Base-by-base conservation (phyloP, 2,888 invertebrate species). In the Noctua fimbriata region DNA sequence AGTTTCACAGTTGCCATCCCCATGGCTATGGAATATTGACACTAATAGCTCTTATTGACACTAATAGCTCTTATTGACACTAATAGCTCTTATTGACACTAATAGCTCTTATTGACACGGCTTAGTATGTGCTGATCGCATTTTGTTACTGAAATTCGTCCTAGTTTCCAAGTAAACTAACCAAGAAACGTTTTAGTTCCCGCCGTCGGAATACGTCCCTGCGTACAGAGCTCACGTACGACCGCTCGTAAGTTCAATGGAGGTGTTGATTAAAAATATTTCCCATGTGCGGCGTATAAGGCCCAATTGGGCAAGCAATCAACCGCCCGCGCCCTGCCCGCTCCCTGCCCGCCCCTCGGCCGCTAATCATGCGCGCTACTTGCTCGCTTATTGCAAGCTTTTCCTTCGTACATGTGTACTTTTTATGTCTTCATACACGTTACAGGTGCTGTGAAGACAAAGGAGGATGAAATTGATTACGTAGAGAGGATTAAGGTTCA, bases 211-310 rank as follows among this genome's bases (percentile, higher is more conserved):
- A 90, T 96, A 81, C 96, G 92, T 86, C 93, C 94, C 97, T 95
- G 96, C 80, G 79, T 86, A 83, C 89, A 90, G 93, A 94, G 96
- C 96, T 96, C 97, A 96, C 97, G 96, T 96, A 96, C 96, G 95
- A 95, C 95, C 96, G 96, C 97, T 97, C 97, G 97, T 97, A 97
- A 97, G 97, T 97, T 97, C 96, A 97, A 97, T 97, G 97, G 97
- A 97, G 97, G 97, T 97, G 97, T 97, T 97, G 97, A 97, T 97
- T 97, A 97, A 97, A 97, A 97, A 97, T 97, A 97, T 97, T 97
- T 97, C 97, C 97, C 97, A 97, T 97, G 96, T 96, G 97, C 96
- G 97, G 96, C 95, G 96, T 96, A 95, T 96, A 96, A 96, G 96
- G 96, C 96, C 96, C 97, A 97, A 97, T 97, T 97, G 97, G 96